Evolutionary conservation across 2,113 vertebrate species (phyloP), one percentile per base, ranked within the genome.

Genomic region (Uria lomvia): DNA sequence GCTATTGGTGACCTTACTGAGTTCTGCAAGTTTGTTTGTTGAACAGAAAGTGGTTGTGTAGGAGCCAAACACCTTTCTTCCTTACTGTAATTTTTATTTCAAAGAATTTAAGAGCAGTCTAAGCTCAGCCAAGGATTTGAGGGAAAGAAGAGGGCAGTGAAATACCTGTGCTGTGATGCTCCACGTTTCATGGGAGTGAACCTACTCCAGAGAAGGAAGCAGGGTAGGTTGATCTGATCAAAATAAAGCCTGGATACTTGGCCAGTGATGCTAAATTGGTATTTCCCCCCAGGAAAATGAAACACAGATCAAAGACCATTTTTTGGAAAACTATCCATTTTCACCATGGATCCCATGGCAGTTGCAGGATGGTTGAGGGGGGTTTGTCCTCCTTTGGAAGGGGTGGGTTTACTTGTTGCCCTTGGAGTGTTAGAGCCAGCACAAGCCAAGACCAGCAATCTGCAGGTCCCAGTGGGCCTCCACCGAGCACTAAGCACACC

Each of bases 261-360:
- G 27, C 58, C 58, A 79, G 18, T 68, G 43, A 49, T 79, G 29
- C 8, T 79, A 59, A 82, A 71, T 20, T 87, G 32, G 4, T 79
- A 27, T 53, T 92, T 86, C 1, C 2, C 20, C 15, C 3, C 32
- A 20, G 6, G 56, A 63, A 65, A 80, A 55, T 30, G 63, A 71
- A 72, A 36, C 8, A 56, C 1, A 9, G 29, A 34, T 11, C 0
- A 0, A 70, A 72, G 45, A 18, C 8, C 4, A 5, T 50, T 40
- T 63, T 84, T 62, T 63, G 0, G 7, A 43, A 81, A 91, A 32
- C 14, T 21, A 50, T 11, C 8, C 5, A 4, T 56, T 91, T 78
- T 81, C 49, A 17, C 11, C 1, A 4, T 52, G 63, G 66, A 56
- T 75, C 34, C 36, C 27, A 20, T n/a, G 30, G 40, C 32, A 62